Conservation (phyloP, 2,113 vertebrate species). For the Actenoides lindsayi region DNA sequence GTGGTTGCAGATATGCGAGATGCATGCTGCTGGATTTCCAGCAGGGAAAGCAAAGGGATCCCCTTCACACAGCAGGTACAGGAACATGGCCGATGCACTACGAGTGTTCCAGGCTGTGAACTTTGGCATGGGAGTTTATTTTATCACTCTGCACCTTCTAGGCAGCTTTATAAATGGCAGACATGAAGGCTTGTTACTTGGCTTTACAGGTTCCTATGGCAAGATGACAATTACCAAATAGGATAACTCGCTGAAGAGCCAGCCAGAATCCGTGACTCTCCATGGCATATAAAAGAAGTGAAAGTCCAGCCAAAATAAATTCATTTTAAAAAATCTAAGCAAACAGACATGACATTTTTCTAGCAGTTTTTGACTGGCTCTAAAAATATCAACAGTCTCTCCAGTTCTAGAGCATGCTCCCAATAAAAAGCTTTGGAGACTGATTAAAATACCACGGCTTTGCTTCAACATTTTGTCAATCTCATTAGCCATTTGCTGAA, state of each 20-base stretch:
- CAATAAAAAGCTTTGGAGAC: constrained; percentile 55
- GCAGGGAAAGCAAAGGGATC: not conserved
- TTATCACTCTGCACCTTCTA: not conserved
- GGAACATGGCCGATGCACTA: not conserved
- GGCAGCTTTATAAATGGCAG: not conserved
- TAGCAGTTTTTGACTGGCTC: constrained; percentile 59
- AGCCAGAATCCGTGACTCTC: constrained; percentile 39
- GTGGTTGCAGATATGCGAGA: fast-evolving
- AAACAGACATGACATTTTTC: constrained; percentile 66
- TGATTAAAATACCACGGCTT: constrained; percentile 58
- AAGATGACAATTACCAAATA: constrained; percentile 28
- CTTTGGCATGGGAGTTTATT: not conserved
- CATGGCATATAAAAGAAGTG: constrained; percentile 22
- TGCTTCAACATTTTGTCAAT: constrained; percentile 38
- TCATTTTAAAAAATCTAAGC: constrained; percentile 36
- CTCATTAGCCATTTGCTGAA: constrained; percentile 64
- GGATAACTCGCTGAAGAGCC: constrained; percentile 36
- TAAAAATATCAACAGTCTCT: constrained; percentile 61
- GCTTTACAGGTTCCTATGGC: constrained; percentile 21
- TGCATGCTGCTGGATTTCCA: not conserved
- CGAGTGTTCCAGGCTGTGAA: not conserved
- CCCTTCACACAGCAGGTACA: not conserved
- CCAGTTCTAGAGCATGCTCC: constrained; percentile 4
- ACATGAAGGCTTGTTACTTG: not conserved
- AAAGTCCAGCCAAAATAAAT: constrained; percentile 60